A percentile compares a stretch with the other conserved stretches of the same genome.
Conservation (phyloP, 2,113 vertebrate species). For the Eretmodus cyanostictus region DNA sequence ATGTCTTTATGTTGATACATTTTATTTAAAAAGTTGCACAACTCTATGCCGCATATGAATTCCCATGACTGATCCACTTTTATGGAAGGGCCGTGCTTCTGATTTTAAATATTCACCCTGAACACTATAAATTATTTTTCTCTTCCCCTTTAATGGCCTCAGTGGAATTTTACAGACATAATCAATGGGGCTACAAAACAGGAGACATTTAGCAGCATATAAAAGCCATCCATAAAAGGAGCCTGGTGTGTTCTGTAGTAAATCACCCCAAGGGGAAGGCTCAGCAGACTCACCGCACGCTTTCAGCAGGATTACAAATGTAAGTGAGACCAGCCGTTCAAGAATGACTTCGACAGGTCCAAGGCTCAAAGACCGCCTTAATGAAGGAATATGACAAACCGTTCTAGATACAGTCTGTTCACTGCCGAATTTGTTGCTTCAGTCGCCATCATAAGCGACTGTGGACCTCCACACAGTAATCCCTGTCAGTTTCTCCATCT, state of each 20-base stretch:
- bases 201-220: slow-evolving; percentile 41
- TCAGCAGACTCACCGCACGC: slow-evolving; percentile 12
- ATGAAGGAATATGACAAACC: not conserved
- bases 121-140: not conserved
- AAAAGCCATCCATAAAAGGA: slow-evolving; percentile 64
- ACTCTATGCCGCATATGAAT: not conserved
- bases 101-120: slow-evolving; percentile 30
- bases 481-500: not conserved
- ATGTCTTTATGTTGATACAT: not conserved
- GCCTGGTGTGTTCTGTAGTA: slow-evolving; percentile 16
- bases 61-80: not conserved
- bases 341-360: not conserved
- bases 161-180: slow-evolving; percentile 3
- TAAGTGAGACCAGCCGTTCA: slow-evolving; percentile 31
- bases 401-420: not conserved
- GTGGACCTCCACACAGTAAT: not conserved
- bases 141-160: not conserved
- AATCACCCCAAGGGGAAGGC: slow-evolving; percentile 36
- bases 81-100: not conserved
- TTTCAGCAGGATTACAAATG: slow-evolving; percentile 42
- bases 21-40: not conserved
- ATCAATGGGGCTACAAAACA: slow-evolving; percentile 34
- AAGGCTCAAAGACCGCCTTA: not conserved
- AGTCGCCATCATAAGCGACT: not conserved
- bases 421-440: not conserved